phyloP scores from a whole-genome alignment of 2,888 invertebrate genomes.

The Hermaeophaga mercurialis region DNA sequence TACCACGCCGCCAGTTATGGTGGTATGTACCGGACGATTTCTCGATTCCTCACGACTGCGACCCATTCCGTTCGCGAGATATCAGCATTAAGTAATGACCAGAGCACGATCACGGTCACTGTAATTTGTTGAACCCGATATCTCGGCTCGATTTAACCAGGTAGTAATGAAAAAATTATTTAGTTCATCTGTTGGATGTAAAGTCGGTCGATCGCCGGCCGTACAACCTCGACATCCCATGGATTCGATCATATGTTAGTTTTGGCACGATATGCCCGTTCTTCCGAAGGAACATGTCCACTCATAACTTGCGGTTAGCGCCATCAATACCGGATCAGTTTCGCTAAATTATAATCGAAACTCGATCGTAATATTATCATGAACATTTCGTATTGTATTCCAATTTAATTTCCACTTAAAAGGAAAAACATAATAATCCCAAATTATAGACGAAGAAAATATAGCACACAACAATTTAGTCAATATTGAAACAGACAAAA shows the following conservation, averaged over 20 bases:
- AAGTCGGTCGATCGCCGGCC: constrained; percentile 14
- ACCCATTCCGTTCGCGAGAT: constrained; percentile 52
- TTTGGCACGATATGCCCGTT: constrained; percentile 13
- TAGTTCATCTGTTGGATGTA: constrained; percentile 40
- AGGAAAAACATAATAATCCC: too few species aligned
- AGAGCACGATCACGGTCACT: constrained; percentile 55
- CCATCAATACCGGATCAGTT: too few species aligned
- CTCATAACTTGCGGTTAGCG: constrained; percentile 18
- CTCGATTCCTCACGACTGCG: constrained; percentile 46
- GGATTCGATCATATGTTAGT: constrained; percentile 30
- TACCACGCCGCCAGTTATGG: constrained; percentile 7
- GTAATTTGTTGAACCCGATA: constrained; percentile 55
- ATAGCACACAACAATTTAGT: too few species aligned
- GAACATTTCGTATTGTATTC: too few species aligned
- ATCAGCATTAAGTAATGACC: constrained; percentile 56
- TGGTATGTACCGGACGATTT: constrained; percentile 31
- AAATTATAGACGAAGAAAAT: too few species aligned
- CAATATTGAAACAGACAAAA: too few species aligned
- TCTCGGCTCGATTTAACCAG: constrained; percentile 52
- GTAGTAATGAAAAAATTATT: constrained; percentile 52
- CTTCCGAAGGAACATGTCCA: constrained; percentile 29
- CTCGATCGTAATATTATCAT: too few species aligned
- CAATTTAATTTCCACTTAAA: too few species aligned
- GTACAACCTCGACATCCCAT: not conserved
- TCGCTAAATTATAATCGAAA: too few species aligned